Evolutionary conservation across 2,888 invertebrate genomes (phyloP).

Genomic region (Cheilosia impressa): DNA sequence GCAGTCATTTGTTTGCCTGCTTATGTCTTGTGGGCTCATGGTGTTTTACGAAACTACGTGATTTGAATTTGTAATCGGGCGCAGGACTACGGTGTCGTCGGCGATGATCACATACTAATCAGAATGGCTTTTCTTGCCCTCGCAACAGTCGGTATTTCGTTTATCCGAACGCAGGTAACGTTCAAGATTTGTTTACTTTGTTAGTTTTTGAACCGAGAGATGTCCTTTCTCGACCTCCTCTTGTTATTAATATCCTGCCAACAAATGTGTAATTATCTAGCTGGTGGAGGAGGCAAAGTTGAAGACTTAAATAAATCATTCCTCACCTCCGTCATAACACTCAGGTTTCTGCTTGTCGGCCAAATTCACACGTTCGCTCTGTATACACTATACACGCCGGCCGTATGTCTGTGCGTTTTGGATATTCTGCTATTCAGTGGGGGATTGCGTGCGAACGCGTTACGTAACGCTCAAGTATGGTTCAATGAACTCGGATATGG

Average conservation of each 20-base stretch:
- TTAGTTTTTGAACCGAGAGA: background rate
- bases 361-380: conserved; percentile 38
- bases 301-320: conserved; percentile 41
- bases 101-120: conserved; percentile 48
- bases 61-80: conserved; percentile 38
- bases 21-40: conserved; percentile 33
- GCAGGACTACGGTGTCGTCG: background rate
- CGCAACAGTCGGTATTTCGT: conserved; percentile 1
- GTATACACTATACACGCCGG: too few relatives aligned
- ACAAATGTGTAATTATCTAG: conserved; percentile 37
- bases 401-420: conserved; percentile 20
- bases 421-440: conserved; percentile 4
- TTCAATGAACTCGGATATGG: conserved; percentile 56
- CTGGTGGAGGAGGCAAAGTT: background rate
- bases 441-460: conserved; percentile 55
- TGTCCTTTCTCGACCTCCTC: background rate
- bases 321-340: background rate
- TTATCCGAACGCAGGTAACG: background rate
- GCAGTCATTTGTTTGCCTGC: conserved; percentile 45
- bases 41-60: conserved; percentile 56
- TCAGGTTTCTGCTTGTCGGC: conserved; percentile 29
- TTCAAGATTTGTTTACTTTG: conserved; percentile 21
- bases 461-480: conserved; percentile 30
- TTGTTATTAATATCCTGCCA: conserved; percentile 41
- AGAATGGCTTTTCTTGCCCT: conserved; percentile 42